phyloP scores from a whole-genome alignment of 2,888 invertebrate genomes.

The Ceratothoa steindachneri region DNA sequence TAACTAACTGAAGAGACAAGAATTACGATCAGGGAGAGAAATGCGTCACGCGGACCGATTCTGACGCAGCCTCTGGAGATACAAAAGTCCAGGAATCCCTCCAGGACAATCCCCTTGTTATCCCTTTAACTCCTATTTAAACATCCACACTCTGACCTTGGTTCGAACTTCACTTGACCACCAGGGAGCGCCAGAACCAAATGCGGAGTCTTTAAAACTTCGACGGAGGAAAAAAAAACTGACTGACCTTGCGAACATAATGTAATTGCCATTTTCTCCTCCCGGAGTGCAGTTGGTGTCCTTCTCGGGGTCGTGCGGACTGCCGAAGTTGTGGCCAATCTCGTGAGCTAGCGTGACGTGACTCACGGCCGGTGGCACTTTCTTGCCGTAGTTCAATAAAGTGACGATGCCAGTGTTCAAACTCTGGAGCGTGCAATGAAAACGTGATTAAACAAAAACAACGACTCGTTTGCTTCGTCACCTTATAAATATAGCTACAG shows the following conservation, averaged over 20 bases:
- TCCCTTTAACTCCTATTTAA: background rate
- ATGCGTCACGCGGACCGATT: too few relatives aligned
- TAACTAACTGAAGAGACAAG: too few relatives aligned
- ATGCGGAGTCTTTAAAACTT: too few relatives aligned
- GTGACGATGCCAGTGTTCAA: slow-evolving; percentile 98
- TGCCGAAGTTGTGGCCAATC: slow-evolving; percentile 97
- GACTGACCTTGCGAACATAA: slow-evolving; percentile 97
- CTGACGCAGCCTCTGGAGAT: too few relatives aligned
- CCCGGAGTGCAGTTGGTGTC: slow-evolving; percentile 78
- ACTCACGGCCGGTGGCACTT: slow-evolving; percentile 95
- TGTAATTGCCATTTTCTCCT: slow-evolving; percentile 94
- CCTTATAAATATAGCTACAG: too few relatives aligned
- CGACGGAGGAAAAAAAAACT: too few relatives aligned
- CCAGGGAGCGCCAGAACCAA: too few relatives aligned
- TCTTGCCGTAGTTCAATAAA: slow-evolving; percentile 92
- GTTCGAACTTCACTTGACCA: background rate
- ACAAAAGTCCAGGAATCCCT: too few relatives aligned
- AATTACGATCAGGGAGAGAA: too few relatives aligned
- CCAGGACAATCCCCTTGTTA: too few relatives aligned
- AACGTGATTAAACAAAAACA: background rate
- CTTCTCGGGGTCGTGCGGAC: slow-evolving; percentile 85
- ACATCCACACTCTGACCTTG: background rate
- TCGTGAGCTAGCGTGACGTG: slow-evolving; percentile 98
- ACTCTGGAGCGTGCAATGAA: slow-evolving; percentile 62
- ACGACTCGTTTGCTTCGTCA: too few relatives aligned